Conservation (phyloP, 2,888 invertebrate genomes). For the Auanema freiburgensis region DNA sequence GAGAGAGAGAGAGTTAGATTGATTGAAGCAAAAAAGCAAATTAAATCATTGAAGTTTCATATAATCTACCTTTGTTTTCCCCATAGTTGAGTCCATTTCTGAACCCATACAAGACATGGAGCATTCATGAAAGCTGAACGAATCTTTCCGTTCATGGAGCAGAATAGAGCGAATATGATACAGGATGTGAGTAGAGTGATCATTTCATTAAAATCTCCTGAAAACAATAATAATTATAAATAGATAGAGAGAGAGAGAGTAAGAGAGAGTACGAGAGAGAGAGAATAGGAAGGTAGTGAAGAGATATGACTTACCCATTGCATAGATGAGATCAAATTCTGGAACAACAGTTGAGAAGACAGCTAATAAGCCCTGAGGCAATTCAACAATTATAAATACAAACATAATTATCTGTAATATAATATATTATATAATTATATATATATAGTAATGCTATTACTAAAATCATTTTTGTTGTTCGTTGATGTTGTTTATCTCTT, state of each 20-base stretch:
- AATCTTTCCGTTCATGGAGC: constrained; percentile 53
- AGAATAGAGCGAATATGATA: constrained; percentile 55
- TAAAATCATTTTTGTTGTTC: constrained; percentile 48
- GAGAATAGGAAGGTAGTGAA: no score
- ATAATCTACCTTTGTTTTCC: no score
- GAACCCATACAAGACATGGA: constrained; percentile 27
- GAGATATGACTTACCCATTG: constrained; percentile 33
- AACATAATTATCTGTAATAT: constrained; percentile 54
- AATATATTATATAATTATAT: neutral
- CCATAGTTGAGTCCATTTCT: neutral
- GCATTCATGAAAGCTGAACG: constrained; percentile 37
- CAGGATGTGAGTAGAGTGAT: constrained; percentile 56
- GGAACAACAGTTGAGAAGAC: constrained; percentile 40
- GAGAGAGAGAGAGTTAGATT: no score
- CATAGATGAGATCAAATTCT: constrained; percentile 31
- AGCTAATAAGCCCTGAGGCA: constrained; percentile 56
- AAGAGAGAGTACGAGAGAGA: no score
- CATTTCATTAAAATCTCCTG: constrained; percentile 56
- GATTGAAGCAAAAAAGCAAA: no score
- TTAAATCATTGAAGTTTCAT: no score
- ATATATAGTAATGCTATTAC: constrained; percentile 3
- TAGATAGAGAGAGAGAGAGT: no score
- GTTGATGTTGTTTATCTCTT: constrained; percentile 52
- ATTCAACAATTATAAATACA: constrained; percentile 57
- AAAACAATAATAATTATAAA: constrained; percentile 2